A percentile compares a stretch with the other conserved stretches of the same genome.
phyloP scores from a whole-genome alignment of 1,140 invertebrate species.

The Leptestheria dahalacensis region DNA sequence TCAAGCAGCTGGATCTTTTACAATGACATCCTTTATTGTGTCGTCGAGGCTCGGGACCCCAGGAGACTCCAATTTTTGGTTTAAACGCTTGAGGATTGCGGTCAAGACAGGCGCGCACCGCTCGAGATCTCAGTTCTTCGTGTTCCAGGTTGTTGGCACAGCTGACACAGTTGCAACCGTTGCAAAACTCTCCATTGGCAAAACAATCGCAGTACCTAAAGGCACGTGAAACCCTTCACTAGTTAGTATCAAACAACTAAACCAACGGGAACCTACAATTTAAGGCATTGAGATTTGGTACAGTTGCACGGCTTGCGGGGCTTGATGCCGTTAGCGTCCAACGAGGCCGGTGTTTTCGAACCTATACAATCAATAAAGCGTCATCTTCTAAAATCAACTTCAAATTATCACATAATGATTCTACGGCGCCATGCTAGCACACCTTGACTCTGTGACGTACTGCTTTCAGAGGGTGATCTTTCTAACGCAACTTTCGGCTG shows the following conservation, averaged over 20 bases:
- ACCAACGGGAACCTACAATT: conserved; percentile 45
- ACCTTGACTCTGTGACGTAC: neutral
- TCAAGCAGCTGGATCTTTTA: conserved; percentile 93
- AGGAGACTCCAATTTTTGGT: conserved; percentile 87
- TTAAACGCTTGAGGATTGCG: conserved; percentile 72
- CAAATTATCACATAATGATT: neutral
- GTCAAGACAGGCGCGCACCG: conserved; percentile 48
- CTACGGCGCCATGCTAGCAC: no score
- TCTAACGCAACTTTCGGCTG: neutral
- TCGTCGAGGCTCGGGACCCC: conserved; percentile 47
- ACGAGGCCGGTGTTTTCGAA: conserved; percentile 24
- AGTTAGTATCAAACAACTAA: neutral
- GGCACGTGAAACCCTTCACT: conserved; percentile 11
- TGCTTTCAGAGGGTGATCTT: neutral
- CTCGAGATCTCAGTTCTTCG: conserved; percentile 81
- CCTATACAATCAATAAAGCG: neutral
- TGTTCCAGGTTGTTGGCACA: conserved; percentile 94
- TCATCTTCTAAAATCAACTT: neutral
- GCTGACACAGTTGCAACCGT: conserved; percentile 42
- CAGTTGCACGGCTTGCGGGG: conserved; percentile 95
- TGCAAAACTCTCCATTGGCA: conserved; percentile 75
- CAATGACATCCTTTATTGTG: conserved; percentile 99
- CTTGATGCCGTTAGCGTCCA: conserved; percentile 50
- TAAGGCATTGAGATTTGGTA: conserved; percentile 96
- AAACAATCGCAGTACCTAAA: conserved; percentile 95